A percentile compares a stretch with the other conserved stretches of the same genome.
Conservation (phyloP, 2,797 vertebrate species). For the Sebastes oblongus region DNA sequence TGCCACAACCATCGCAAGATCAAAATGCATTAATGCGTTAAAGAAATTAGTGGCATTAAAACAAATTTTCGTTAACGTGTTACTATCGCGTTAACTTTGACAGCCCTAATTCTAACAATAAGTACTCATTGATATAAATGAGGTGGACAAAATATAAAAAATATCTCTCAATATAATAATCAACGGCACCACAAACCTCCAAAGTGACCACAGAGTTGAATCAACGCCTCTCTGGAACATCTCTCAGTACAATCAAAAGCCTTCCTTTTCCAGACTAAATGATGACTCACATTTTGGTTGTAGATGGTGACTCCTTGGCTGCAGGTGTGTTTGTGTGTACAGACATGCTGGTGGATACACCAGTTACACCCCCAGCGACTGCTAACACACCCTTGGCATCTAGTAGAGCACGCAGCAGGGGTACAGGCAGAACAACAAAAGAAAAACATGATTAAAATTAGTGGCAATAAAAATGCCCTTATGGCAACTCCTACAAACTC, state of each 20-base stretch:
- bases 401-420: slow-evolving; percentile 47
- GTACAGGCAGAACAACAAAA: not conserved
- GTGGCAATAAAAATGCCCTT: not conserved
- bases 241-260: not conserved
- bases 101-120: no score
- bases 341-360: slow-evolving; percentile 94
- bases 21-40: no score
- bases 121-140: no score
- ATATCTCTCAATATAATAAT: no score
- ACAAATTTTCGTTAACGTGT: no score
- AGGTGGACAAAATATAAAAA: no score
- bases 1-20: no score
- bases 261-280: not conserved
- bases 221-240: not conserved
- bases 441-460: not conserved
- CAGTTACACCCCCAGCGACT: slow-evolving; percentile 96
- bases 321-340: slow-evolving; percentile 89
- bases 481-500: not conserved
- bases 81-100: no score
- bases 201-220: not conserved
- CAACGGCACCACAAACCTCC: not conserved
- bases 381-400: slow-evolving; percentile 93
- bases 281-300: slow-evolving; percentile 87
- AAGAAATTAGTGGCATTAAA: no score
- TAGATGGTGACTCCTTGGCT: slow-evolving; percentile 88